phyloP scores from a whole-genome alignment of 2,797 vertebrate genomes.

The Pangasius sanitwongsei region DNA sequence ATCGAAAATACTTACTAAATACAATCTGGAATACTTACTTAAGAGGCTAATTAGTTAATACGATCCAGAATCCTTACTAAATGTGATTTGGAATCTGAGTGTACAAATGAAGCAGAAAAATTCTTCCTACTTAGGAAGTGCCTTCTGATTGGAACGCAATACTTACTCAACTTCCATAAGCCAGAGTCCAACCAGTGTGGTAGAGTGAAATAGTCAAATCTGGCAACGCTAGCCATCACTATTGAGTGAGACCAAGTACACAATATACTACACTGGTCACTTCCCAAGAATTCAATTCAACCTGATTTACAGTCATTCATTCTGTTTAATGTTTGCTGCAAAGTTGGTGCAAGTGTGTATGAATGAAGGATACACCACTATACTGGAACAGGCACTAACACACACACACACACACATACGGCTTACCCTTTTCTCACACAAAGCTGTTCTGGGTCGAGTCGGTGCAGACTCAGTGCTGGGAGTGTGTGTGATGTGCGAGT shows the following conservation, averaged over 20 bases:
- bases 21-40: neutral
- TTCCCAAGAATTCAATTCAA: neutral
- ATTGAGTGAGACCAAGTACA: neutral
- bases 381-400: neutral
- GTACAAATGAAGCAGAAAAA: neutral
- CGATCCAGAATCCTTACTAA: neutral
- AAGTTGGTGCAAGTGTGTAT: neutral
- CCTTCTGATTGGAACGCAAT: neutral
- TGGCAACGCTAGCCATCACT: neutral
- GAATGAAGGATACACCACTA: neutral
- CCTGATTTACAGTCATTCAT: neutral
- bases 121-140: neutral
- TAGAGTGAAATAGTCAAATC: neutral
- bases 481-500: conserved; percentile 46
- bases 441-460: conserved; percentile 40
- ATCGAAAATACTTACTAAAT: neutral
- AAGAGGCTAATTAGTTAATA: neutral
- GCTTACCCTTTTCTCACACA: conserved; percentile 34
- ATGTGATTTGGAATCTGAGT: neutral
- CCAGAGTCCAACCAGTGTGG: neutral
- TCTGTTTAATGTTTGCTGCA: neutral
- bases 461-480: conserved; percentile 49
- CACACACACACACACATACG: conserved; percentile 1
- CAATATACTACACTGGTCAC: neutral
- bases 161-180: neutral